Evolutionary conservation across 2,113 vertebrate genomes (phyloP).

Genomic region (Leptocoma aspasia): DNA sequence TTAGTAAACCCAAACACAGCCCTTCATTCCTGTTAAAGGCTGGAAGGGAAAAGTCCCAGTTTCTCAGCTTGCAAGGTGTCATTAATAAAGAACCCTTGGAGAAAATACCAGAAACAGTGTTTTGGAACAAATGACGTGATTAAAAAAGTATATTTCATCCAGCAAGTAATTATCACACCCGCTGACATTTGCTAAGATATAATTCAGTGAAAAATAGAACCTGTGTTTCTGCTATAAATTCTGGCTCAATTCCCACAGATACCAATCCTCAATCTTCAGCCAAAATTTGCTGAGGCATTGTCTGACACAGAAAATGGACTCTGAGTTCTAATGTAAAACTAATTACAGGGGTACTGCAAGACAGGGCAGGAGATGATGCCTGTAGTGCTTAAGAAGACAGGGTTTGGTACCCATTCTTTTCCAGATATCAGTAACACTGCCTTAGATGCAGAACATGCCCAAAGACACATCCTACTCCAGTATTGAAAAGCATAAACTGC

Average conservation of each 20-base stretch:
- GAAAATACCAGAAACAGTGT: neutral
- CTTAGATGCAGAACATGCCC: neutral
- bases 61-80: neutral
- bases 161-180: constrained; percentile 28
- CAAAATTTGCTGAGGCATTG: constrained; percentile 14
- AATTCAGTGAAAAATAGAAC: constrained; percentile 28
- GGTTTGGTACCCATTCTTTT: neutral
- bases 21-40: neutral
- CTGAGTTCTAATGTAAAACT: neutral
- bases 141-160: neutral
- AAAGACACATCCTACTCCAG: neutral
- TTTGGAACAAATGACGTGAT: neutral
- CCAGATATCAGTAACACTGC: neutral
- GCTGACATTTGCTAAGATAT: constrained; percentile 19
- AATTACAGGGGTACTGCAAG: neutral
- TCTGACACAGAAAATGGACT: neutral
- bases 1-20: neutral
- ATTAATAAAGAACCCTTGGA: neutral
- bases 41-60: neutral
- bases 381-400: neutral
- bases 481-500: neutral
- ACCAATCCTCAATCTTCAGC: neutral
- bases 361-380: neutral
- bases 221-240: neutral
- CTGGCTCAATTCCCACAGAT: neutral